Conservation (phyloP, 30 jellyfish, hydroid and myxozoan species). For the Chironex yamaguchii region DNA sequence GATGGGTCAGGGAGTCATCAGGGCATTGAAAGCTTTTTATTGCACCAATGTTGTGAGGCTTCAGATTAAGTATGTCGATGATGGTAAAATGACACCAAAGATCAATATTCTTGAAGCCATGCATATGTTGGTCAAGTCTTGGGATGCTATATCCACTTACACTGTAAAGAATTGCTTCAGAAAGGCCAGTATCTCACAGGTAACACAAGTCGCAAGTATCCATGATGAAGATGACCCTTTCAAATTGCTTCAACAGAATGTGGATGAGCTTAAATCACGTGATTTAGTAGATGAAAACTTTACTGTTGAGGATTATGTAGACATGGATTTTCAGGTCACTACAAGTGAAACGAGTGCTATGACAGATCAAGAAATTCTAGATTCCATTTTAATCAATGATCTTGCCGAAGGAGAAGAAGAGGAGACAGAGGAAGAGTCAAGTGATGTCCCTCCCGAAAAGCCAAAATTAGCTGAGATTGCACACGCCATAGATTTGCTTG, state of each 20-base stretch:
- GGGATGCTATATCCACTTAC: too few species aligned
- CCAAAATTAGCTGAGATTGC: background rate
- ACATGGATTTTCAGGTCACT: background rate
- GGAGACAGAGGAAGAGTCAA: too few species aligned
- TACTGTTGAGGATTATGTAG: background rate
- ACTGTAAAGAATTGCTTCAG: too few species aligned
- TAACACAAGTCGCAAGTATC: background rate
- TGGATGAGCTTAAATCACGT: background rate
- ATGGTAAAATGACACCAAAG: conserved; percentile 8
- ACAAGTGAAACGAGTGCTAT: background rate
- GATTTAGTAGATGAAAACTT: background rate
- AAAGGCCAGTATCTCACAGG: background rate
- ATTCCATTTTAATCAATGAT: too few species aligned
- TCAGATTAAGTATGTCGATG: background rate
- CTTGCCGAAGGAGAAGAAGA: too few species aligned
- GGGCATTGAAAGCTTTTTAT: conserved; percentile 7
- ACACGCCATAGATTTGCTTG: too few species aligned
- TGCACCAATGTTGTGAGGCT: background rate
- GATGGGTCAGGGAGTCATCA: conserved; percentile 14
- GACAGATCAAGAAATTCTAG: background rate
- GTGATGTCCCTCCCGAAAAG: background rate
- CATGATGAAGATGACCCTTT: conserved; percentile 41
- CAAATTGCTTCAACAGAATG: conserved; percentile 21
- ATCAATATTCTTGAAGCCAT: conserved; percentile 23
- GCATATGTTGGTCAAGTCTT: too few species aligned